Base-by-base conservation (phyloP, 2,113 vertebrate genomes). In the Psittacula cyanocephala region DNA sequence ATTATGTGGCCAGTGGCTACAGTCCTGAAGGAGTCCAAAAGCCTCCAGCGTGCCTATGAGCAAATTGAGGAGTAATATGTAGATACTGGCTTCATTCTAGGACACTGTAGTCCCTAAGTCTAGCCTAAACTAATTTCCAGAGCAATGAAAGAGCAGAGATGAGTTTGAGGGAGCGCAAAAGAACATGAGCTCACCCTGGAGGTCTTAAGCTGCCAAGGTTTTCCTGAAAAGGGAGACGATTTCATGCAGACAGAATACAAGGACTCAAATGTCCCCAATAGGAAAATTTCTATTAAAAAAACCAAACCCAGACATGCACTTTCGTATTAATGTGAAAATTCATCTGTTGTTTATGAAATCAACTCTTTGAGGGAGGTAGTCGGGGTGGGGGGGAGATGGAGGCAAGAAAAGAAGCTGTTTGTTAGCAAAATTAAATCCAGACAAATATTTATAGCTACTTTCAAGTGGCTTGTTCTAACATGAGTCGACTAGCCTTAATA, bases 221-320 rank as follows among this genome's bases (percentile, higher is more conserved):
- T 87, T 94, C 98, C 97, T 97, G 97, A 97, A 96, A 97, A 97
- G 95, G 95, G 97, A 98, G 89, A 85, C 10, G 86, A 88, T 92
- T 96, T 95, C 94, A 94, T 92, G 86, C 89, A 96, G 94, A 87
- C 95, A 95, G 95, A 97, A 82, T 55, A 94, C 96, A 97, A 97
- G 96, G 94, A 97, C 97, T 93, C 4, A 13, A 96, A 96, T 98
- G 98, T 98, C 97, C 97, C 89, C 91, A 97, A 12, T 97, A 96
- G 97, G 96, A 98, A 98, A 97, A 89, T 97, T 96, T 97, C 97
- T 98, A 96, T 98, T 97, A 93, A 97, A 98, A 97, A 97, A 81
- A 92, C 65, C 93, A 94, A 96, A 89, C 93, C 91, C 96, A 98
- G 97, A 98, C 96, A 95, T 79, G 90, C 83, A 80, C 97, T 98